phyloP scores from a whole-genome alignment of 1,140 invertebrate genomes.

The Polyergus mexicanus region DNA sequence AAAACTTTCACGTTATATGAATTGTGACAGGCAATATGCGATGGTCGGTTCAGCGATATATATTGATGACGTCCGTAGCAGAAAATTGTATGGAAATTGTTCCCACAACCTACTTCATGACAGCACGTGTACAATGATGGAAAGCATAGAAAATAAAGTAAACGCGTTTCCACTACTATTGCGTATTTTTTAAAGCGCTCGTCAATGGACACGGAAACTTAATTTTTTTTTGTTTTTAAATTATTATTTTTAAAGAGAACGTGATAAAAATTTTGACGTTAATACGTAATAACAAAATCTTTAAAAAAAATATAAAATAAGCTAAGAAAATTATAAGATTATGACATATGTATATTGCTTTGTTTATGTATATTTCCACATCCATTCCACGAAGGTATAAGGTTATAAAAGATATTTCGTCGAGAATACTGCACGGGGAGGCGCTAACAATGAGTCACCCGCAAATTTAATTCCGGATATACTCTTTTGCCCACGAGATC shows the following conservation, averaged over 20 bases:
- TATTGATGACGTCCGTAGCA: constrained; percentile 13
- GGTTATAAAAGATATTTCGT: neutral
- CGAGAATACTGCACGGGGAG: constrained; percentile 5
- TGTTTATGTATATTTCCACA: neutral
- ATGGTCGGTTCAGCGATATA: neutral
- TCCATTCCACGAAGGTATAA: neutral
- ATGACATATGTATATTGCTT: neutral
- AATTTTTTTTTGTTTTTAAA: neutral
- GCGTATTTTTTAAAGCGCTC: constrained; percentile 14
- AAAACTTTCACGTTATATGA: neutral
- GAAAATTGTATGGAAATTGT: constrained; percentile 34
- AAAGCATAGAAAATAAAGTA: constrained; percentile 39
- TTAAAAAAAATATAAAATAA: neutral
- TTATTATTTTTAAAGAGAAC: constrained; percentile 4
- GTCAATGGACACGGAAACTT: constrained; percentile 1
- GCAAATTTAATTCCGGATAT: constrained; percentile 28
- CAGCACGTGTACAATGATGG: constrained; percentile 5
- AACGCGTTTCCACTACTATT: neutral
- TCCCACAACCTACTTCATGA: constrained; percentile 2
- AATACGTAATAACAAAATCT: neutral
- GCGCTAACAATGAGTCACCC: constrained; percentile 32
- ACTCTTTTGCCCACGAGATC: constrained; percentile 26
- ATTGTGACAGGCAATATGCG: neutral
- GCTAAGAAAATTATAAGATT: neutral
- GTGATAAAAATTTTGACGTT: neutral